Conservation (phyloP, 2,888 invertebrate species). For the Nemoura dubitans region DNA sequence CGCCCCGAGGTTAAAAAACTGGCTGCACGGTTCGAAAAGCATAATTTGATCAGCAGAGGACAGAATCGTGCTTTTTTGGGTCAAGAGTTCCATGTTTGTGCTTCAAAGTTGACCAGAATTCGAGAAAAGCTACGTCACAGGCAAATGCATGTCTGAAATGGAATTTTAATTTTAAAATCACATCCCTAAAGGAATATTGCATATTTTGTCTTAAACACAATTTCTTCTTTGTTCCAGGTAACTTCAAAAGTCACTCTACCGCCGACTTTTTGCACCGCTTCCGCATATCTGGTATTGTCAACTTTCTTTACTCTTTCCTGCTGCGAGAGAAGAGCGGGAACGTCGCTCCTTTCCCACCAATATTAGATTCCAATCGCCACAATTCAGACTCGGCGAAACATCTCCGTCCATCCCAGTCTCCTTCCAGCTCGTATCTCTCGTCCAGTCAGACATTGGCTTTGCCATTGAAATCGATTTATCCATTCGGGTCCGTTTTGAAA, state of each 20-base stretch:
- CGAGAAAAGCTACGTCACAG: no score
- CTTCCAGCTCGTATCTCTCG: no score
- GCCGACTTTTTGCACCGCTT: neutral
- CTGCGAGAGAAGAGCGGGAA: neutral
- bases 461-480: neutral
- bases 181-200: no score
- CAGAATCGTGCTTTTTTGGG: no score
- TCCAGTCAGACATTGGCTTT: neutral
- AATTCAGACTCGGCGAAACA: neutral
- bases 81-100: no score
- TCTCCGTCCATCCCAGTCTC: neutral
- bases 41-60: no score
- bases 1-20: no score
- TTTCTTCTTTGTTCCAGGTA: neutral
- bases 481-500: neutral
- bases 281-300: neutral
- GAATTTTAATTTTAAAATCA: no score
- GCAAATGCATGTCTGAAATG: no score
- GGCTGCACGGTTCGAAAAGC: no score
- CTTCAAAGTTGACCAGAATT: no score
- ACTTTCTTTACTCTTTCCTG: neutral
- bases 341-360: neutral
- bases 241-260: neutral
- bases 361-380: neutral
- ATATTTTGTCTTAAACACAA: no score